Base-by-base conservation (phyloP, 2,888 invertebrate species). In the Trilocha varians region DNA sequence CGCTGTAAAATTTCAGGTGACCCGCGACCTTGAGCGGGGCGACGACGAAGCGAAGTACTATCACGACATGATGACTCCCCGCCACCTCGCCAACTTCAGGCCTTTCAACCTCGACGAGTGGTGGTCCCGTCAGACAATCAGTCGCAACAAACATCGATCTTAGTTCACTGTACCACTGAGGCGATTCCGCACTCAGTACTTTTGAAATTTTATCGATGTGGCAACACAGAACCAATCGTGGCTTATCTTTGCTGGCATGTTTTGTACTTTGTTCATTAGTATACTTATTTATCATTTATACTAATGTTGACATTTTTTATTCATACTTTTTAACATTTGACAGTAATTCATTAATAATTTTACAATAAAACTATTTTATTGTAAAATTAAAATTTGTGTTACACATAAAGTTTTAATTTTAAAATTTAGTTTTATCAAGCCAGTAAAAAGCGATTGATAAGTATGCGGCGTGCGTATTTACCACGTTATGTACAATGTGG, bases 41-140 rank as follows among this genome's bases (percentile, higher is more conserved):
- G 72, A 78, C 45, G 84, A 86, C 32, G 87, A 88, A 38, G 87
- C 88, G 0, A 88, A 87, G 41, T 89, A 88, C 47, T 91, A 91
- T 65, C 90, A 90, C 62, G 91, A 92, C 61, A 91, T 91, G 46
- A 78, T 88, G 44, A 68, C 87, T 32, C 84, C 88, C 6, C 78
- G 87, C 3, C 84, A 87, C 52, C 70, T 89, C 15, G 88, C 88
- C 63, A 91, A 92, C 78, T 93, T 93, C 70, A 89, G 91, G 69
- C 93, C 93, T 8, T 93, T 93, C 70, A 90, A 93, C 73, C 78
- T 93, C 47, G 93, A 93, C 58, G 91, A 91, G 58, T 92, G 90
- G 85, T 93, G 92, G 91, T 92, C 89, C 13, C 88, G 91, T 45
- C 91, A 92, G 73, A 91, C 87, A 70, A 87, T 91, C 57, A 88